phyloP scores from a whole-genome alignment of 2,113 vertebrate genomes.

The Panthera uncia region DNA sequence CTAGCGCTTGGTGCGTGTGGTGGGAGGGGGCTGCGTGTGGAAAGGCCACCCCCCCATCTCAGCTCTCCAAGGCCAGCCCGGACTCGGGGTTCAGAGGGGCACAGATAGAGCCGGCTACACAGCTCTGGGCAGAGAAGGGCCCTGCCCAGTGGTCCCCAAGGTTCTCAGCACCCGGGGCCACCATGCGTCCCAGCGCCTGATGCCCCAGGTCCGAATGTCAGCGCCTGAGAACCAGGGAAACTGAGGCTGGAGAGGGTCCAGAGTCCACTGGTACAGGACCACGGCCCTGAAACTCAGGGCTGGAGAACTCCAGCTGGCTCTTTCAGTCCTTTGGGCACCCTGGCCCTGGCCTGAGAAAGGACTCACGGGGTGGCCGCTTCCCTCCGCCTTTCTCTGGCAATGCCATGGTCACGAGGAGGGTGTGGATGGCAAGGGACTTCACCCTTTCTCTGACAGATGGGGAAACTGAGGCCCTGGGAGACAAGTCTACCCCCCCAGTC shows the following conservation, averaged over 20 bases:
- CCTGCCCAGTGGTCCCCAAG: background rate
- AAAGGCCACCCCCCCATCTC: background rate
- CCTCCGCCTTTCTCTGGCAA: background rate
- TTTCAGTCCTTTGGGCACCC: background rate
- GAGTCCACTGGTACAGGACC: background rate
- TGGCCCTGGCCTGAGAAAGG: background rate
- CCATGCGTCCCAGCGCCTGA: background rate
- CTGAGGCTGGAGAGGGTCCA: background rate
- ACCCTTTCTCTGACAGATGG: background rate
- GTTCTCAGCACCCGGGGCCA: background rate
- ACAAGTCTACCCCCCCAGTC: background rate
- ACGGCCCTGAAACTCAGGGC: background rate
- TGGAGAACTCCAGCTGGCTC: background rate
- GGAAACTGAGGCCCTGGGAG: conserved; percentile 40
- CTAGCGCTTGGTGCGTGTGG: background rate
- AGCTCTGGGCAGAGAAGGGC: background rate
- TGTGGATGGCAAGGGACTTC: background rate
- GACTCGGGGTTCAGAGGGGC: background rate
- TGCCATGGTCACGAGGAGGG: background rate
- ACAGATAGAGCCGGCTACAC: background rate
- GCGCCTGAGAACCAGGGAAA: background rate
- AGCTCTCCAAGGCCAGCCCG: background rate
- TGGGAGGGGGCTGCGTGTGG: background rate
- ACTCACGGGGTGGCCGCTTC: background rate
- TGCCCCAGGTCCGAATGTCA: background rate